These are phyloP conservation scores for Eupeodes corollae DNA, from an alignment of 1,140 invertebrate genomes.

Conservation along the genomic window DNA sequence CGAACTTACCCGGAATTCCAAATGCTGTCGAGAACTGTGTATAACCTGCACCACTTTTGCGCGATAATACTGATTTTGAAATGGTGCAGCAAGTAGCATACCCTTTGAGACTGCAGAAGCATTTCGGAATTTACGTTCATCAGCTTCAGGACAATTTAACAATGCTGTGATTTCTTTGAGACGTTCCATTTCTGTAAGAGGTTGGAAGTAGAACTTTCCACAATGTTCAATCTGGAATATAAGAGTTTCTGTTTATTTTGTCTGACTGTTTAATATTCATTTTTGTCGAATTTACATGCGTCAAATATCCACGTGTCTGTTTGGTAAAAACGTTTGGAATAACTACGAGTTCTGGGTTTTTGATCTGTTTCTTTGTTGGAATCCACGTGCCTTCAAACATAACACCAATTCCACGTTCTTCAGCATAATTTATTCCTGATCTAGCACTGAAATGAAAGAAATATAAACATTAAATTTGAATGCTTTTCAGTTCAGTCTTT, in stretches of 20 bases:
- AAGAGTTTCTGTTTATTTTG: background rate
- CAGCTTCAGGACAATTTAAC: background rate
- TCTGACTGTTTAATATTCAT: too few species aligned
- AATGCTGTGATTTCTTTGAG: slow-evolving; percentile 10
- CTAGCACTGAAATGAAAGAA: slow-evolving; percentile 8
- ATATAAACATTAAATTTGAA: background rate
- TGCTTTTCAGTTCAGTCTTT: too few species aligned
- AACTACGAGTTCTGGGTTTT: slow-evolving; percentile 19
- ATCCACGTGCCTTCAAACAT: slow-evolving; percentile 22
- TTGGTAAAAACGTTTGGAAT: slow-evolving; percentile 26
- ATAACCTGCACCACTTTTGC: slow-evolving; percentile 20
- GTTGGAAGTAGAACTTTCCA: slow-evolving; percentile 31
- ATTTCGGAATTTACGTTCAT: slow-evolving; percentile 3
- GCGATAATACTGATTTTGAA: slow-evolving; percentile 16
- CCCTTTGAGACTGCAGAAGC: slow-evolving; percentile 18
- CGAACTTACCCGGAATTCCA: slow-evolving; percentile 11
- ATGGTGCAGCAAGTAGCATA: slow-evolving; percentile 35
- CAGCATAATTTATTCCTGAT: slow-evolving; percentile 17
- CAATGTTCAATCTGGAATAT: slow-evolving; percentile 19
- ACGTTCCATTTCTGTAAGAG: slow-evolving; percentile 10
- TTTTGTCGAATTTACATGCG: slow-evolving; percentile 14
- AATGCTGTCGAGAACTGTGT: slow-evolving; percentile 4
- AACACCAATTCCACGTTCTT: slow-evolving; percentile 14
- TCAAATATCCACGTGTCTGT: slow-evolving; percentile 17
- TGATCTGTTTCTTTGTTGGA: slow-evolving; percentile 13